Evolutionary conservation across 2,797 vertebrate genomes (phyloP).

Genomic region (Sciurus vulgaris): DNA sequence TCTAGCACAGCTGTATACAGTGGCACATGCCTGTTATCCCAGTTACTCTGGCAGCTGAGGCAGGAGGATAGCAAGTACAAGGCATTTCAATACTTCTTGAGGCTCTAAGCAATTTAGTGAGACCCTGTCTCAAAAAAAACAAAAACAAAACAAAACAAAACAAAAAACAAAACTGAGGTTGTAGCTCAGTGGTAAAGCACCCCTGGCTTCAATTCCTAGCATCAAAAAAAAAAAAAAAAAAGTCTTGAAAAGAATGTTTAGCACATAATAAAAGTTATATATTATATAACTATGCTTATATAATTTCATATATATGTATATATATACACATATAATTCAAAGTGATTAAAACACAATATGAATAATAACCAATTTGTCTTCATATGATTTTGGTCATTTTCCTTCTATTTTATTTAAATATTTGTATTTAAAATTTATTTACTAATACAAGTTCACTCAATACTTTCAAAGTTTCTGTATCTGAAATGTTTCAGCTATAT

Average conservation of each 20-base stretch:
- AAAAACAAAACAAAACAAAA: too few species aligned
- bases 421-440: conserved; percentile 37
- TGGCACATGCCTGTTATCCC: too few species aligned
- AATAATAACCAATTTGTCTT: conserved; percentile 26
- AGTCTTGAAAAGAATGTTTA: neutral
- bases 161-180: too few species aligned
- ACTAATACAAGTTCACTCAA: conserved; percentile 64
- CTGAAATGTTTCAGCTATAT: neutral
- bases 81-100: too few species aligned
- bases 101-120: too few species aligned
- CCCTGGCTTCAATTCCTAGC: too few species aligned
- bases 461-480: neutral
- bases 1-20: too few species aligned
- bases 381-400: conserved; percentile 32
- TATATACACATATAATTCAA: neutral
- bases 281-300: neutral
- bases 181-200: too few species aligned
- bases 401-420: neutral
- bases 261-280: neutral
- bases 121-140: too few species aligned
- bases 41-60: too few species aligned
- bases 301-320: neutral
- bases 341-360: neutral
- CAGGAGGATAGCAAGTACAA: too few species aligned
- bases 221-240: too few species aligned